Conservation (phyloP, 2,888 invertebrate genomes). For the Seira ritae region DNA sequence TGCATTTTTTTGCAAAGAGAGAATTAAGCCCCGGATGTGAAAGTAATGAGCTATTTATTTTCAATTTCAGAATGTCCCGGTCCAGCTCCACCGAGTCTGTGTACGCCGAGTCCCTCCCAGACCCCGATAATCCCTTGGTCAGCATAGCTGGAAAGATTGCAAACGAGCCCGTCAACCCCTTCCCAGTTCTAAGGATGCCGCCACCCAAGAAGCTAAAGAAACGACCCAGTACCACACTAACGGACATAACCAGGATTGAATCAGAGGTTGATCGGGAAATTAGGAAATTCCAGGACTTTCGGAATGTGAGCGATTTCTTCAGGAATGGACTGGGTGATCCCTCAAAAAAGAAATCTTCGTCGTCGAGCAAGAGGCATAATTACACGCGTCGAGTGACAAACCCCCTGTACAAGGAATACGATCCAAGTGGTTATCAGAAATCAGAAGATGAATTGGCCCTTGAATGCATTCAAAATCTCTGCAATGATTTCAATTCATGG, state of each 20-base stretch:
- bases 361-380: too few species aligned
- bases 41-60: too few species aligned
- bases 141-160: constrained; percentile 48
- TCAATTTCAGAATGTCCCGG: not conserved
- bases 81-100: constrained; percentile 45
- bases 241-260: constrained; percentile 16
- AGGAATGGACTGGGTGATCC: constrained; percentile 8
- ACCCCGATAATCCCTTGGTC: constrained; percentile 26
- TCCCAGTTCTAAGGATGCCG: constrained; percentile 23
- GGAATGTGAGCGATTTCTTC: constrained; percentile 43
- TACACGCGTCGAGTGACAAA: constrained; percentile 54
- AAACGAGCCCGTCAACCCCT: constrained; percentile 41
- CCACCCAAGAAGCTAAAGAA: not conserved
- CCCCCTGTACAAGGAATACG: constrained; percentile 67
- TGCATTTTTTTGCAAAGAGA: too few species aligned
- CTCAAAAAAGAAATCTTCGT: too few species aligned
- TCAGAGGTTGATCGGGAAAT: constrained; percentile 27
- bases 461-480: constrained; percentile 60
- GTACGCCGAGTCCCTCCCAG: constrained; percentile 42
- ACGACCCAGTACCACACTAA: not conserved
- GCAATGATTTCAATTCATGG: constrained; percentile 66
- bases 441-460: constrained; percentile 63
- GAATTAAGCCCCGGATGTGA: too few species aligned
- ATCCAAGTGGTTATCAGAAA: constrained; percentile 64
- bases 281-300: constrained; percentile 18